Conservation (phyloP, 92 coral and sea anemone species). For the Hydrozoanthus gracilis region DNA sequence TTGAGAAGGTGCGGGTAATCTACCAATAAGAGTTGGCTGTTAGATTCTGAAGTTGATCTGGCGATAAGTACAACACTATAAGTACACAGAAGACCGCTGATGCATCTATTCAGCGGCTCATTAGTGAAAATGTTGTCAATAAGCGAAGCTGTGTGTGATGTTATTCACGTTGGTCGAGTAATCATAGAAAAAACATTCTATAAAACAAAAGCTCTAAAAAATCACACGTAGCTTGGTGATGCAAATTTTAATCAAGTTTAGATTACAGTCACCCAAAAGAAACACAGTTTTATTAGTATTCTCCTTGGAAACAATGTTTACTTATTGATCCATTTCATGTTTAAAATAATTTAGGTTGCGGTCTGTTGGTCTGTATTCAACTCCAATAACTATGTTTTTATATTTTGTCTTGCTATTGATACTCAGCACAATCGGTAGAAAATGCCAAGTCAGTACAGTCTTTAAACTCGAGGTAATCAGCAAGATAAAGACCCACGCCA, state of each 20-base stretch:
- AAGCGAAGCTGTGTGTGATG: constrained; percentile 61
- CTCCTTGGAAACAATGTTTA: constrained; percentile 51
- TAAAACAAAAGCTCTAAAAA: constrained; percentile 70
- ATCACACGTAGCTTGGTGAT: constrained; percentile 55
- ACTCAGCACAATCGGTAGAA: constrained; percentile 16
- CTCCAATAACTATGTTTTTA: constrained; percentile 53
- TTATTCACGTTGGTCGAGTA: constrained; percentile 68
- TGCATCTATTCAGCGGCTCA: constrained; percentile 23
- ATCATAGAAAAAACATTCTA: constrained; percentile 16
- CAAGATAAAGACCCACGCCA: constrained; percentile 37
- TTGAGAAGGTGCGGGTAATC: too few relatives aligned
- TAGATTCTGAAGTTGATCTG: too few relatives aligned
- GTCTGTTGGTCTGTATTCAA: constrained; percentile 57
- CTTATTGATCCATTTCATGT: constrained; percentile 32
- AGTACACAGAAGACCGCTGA: constrained; percentile 34
- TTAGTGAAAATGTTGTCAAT: constrained; percentile 72
- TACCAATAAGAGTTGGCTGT: too few relatives aligned
- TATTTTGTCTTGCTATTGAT: constrained; percentile 24
- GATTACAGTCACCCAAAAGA: constrained; percentile 48
- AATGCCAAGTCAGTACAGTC: background rate
- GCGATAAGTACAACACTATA: too few relatives aligned
- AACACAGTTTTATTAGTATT: constrained; percentile 51
- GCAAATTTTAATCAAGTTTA: constrained; percentile 12
- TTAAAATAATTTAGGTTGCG: constrained; percentile 2
- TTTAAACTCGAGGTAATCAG: constrained; percentile 8